Conservation (phyloP, 2,888 invertebrate species). For the Neoscelio sp. region DNA sequence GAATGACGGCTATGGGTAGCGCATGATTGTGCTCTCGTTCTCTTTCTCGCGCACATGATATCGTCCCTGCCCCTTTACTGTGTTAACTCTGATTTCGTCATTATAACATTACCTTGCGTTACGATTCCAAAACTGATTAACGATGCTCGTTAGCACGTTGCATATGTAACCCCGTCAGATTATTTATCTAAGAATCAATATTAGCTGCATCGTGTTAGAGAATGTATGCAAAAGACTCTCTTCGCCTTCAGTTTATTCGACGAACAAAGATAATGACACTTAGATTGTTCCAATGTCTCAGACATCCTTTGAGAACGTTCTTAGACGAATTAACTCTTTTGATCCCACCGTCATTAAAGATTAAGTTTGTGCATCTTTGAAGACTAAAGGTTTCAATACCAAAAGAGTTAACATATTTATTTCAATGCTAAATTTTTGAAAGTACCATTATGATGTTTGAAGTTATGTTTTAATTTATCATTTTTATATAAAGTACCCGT, state of each 20-base stretch:
- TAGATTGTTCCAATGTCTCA: no score
- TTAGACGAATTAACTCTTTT: no score
- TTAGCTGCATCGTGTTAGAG: slow-evolving; percentile 74
- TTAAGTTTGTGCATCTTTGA: no score
- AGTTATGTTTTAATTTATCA: no score
- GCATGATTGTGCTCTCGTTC: slow-evolving; percentile 81
- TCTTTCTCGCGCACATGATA: slow-evolving; percentile 64
- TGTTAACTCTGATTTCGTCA: slow-evolving; percentile 10
- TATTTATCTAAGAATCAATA: slow-evolving; percentile 37
- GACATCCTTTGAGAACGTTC: no score
- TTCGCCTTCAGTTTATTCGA: slow-evolving; percentile 1
- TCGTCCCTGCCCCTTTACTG: slow-evolving; percentile 16
- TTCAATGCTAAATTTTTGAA: no score
- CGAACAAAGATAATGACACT: no score
- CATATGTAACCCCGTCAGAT: slow-evolving; percentile 31
- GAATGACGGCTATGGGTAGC: slow-evolving; percentile 81
- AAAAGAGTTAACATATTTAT: no score
- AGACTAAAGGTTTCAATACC: no score
- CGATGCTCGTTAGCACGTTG: slow-evolving; percentile 60
- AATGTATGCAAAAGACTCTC: slow-evolving; percentile 47
- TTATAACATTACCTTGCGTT: slow-evolving; percentile 10
- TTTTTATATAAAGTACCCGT: no score
- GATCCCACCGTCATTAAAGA: no score
- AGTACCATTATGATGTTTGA: no score
- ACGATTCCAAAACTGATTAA: slow-evolving; percentile 41